phyloP scores from a whole-genome alignment of 1,140 invertebrate genomes.

The Drosophila arizonae region DNA sequence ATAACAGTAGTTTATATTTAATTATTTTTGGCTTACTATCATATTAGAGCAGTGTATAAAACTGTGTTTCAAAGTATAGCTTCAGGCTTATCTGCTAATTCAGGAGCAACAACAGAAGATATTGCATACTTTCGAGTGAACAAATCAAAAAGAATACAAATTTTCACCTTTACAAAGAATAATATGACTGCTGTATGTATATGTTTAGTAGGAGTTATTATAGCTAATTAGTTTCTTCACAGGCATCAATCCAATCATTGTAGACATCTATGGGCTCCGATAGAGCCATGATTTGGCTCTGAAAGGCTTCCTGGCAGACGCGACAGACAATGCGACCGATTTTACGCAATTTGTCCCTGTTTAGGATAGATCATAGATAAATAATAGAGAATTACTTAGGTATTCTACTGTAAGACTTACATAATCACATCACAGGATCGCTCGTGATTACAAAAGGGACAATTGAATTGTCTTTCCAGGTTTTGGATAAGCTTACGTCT shows the following conservation, averaged over 20 bases:
- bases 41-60: not conserved
- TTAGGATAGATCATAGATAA: constrained; percentile 57
- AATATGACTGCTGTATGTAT: too few species aligned
- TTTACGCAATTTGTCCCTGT: constrained; percentile 94
- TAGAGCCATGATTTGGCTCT: constrained; percentile 96
- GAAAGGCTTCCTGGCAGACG: constrained; percentile 97
- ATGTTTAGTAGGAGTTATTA: constrained; percentile 32
- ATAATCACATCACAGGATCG: constrained; percentile 99
- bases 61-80: not conserved
- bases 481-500: constrained; percentile 96
- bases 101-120: not conserved
- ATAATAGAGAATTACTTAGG: not conserved
- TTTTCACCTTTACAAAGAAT: too few species aligned
- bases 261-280: constrained; percentile 99
- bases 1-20: too few species aligned
- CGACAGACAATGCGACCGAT: constrained; percentile 95
- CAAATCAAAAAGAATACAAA: not conserved
- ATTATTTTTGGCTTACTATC: too few species aligned
- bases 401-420: constrained; percentile 85
- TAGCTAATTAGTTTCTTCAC: constrained; percentile 92
- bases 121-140: not conserved
- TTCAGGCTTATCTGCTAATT: not conserved
- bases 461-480: constrained; percentile 97
- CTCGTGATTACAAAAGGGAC: constrained; percentile 99
- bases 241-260: constrained; percentile 99